Evolutionary conservation across 2,888 invertebrate species (phyloP).

Genomic region (Agelastica alni): DNA sequence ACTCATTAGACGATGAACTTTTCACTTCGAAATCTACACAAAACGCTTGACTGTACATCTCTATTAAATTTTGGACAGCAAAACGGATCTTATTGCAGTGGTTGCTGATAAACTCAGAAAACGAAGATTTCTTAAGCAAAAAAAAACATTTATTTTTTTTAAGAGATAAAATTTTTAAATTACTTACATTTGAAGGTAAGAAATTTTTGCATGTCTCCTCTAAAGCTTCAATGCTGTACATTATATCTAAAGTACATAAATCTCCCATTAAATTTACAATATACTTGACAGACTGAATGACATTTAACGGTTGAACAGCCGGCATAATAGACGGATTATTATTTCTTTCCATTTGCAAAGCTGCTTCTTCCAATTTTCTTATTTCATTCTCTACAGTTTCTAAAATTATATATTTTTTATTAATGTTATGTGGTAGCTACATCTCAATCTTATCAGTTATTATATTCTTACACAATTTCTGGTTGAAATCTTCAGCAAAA

Average conservation of each 20-base stretch:
- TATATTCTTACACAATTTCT: too few species aligned
- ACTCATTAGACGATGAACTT: constrained; percentile 38
- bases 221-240: constrained; percentile 66
- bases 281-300: constrained; percentile 90
- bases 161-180: too few species aligned
- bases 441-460: too few species aligned
- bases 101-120: constrained; percentile 66
- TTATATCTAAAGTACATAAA: constrained; percentile 86
- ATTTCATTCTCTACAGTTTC: constrained; percentile 84
- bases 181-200: constrained; percentile 41
- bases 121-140: constrained; percentile 42
- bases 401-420: too few species aligned
- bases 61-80: constrained; percentile 80
- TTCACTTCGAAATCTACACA: constrained; percentile 80
- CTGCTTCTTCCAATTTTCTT: constrained; percentile 72
- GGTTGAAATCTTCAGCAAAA: too few species aligned
- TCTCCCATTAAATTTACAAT: constrained; percentile 87
- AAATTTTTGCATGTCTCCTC: constrained; percentile 44
- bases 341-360: constrained; percentile 57
- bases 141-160: constrained; percentile 9
- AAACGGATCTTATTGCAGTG: constrained; percentile 74
- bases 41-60: constrained; percentile 84
- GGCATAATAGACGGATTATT: constrained; percentile 52
- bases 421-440: too few species aligned
- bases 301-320: constrained; percentile 68